Base-by-base conservation (phyloP, 2,113 vertebrate species). In the Corydoras maculifer region DNA sequence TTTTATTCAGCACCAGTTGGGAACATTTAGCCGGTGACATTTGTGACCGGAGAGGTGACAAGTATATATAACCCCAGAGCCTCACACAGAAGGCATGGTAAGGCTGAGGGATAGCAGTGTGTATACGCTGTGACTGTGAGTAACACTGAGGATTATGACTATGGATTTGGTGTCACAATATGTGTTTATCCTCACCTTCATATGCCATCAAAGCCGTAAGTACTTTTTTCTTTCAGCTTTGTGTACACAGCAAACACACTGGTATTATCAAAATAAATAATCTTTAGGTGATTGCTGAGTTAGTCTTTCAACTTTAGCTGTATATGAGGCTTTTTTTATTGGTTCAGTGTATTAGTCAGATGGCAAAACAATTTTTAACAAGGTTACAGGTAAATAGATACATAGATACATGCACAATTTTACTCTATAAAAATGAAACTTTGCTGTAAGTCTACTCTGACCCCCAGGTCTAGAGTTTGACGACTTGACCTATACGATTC, bases 151-250 rank as follows among this genome's bases (percentile, higher is more conserved):
- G 74, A 70, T 55, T 61, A 63, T 69, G 75, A 63, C 77, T 50
- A 57, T 80, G 80, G 79, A 86, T 49, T 50, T 77, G 9, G 9
- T 75, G 5, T 5, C 77, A 55, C 60, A 76, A 0, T 2, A 70
- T 54, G 55, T 87, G 35, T 69, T 87, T 31, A 71, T 90, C 30
- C 11, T 84, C 32, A 75, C 78, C 14, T 78, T 75, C 43, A 73
- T 58, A 55, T 79, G 88, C 55, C 81, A 82, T 64, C 75, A 81
- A 77, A 83, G 77, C 75, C 77, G 89, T 91, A 86, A 91, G 89
- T 91, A 86, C 51, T 76, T 68, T 65, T 73, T 72, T 8, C 29
- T 69, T 70, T 70, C 5, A 49, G 61, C 18, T 58, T 9, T 76
- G 54, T 49, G 53, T 66, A 65, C 15, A 4, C 10, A 61, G 14